Conservation (phyloP, 2,888 invertebrate genomes). For the Fragum sueziense region DNA sequence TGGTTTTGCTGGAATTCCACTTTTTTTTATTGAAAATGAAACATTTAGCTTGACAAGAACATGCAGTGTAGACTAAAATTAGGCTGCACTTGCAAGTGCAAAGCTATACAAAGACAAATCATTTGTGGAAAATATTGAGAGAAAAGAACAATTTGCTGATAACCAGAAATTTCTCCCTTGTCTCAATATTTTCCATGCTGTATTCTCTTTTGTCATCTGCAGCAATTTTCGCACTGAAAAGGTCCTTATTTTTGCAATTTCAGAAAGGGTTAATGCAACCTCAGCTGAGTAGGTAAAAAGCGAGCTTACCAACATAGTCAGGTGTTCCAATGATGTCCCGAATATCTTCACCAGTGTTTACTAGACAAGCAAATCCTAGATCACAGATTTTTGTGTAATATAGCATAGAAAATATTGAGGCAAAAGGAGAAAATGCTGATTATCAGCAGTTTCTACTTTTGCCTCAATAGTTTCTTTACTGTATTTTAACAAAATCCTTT, state of each 20-base stretch:
- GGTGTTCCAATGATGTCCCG: slow-evolving; percentile 97
- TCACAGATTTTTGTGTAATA: slow-evolving; percentile 82
- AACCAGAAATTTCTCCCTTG: slow-evolving; percentile 8
- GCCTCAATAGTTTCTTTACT: too few relatives aligned
- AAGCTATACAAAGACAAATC: neutral
- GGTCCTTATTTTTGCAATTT: too few relatives aligned
- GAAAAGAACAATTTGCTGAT: neutral
- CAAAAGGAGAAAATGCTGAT: too few relatives aligned
- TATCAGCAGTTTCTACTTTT: too few relatives aligned
- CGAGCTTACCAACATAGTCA: slow-evolving; percentile 15
- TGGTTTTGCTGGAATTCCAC: too few relatives aligned
- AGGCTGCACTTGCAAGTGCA: neutral
- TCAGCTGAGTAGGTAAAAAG: too few relatives aligned
- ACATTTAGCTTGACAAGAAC: neutral
- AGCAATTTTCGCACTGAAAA: too few relatives aligned
- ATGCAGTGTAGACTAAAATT: neutral
- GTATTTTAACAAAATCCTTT: too few relatives aligned
- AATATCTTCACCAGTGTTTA: slow-evolving; percentile 95
- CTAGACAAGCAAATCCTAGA: slow-evolving; percentile 87
- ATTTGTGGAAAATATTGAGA: neutral
- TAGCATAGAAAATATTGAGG: slow-evolving; percentile 94
- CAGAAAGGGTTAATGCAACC: too few relatives aligned
- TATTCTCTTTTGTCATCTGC: too few relatives aligned
- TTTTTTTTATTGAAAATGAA: neutral
- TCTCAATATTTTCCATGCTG: neutral